Conservation (phyloP, 2,113 vertebrate genomes). For the Cisticola juncidis region DNA sequence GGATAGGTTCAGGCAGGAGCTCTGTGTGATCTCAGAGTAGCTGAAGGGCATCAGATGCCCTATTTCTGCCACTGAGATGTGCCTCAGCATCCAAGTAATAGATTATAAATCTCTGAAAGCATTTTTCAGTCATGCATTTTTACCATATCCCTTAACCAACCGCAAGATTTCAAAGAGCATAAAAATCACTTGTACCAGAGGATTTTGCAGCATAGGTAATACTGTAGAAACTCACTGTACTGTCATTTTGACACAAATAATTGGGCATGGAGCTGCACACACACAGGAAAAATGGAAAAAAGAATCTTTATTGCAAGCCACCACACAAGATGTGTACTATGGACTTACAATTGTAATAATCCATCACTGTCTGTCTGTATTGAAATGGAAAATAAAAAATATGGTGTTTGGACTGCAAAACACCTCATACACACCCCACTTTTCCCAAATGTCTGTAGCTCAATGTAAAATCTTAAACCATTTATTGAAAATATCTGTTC, state of each 20-base stretch:
- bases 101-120: slow-evolving; percentile 32
- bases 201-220: slow-evolving; percentile 19
- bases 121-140: slow-evolving; percentile 47
- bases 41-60: slow-evolving; percentile 53
- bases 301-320: background rate
- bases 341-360: slow-evolving; percentile 25
- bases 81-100: slow-evolving; percentile 12
- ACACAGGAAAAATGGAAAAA: background rate
- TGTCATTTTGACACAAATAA: slow-evolving; percentile 33
- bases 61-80: slow-evolving; percentile 47
- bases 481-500: background rate
- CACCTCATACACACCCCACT: background rate
- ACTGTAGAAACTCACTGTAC: background rate
- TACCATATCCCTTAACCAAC: slow-evolving; percentile 6
- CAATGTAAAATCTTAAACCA: background rate
- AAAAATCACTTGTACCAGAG: slow-evolving; percentile 30
- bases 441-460: background rate
- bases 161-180: slow-evolving; percentile 24
- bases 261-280: background rate
- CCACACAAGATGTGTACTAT: background rate
- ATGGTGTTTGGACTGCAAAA: background rate
- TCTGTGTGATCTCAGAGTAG: slow-evolving; percentile 28
- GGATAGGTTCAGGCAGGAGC: slow-evolving; percentile 7
- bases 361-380: slow-evolving; percentile 10
- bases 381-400: slow-evolving; percentile 10